Evolutionary conservation across 2,888 invertebrate species (phyloP), one percentile per base, ranked within the genome.

Genomic region (Euproctis similis): DNA sequence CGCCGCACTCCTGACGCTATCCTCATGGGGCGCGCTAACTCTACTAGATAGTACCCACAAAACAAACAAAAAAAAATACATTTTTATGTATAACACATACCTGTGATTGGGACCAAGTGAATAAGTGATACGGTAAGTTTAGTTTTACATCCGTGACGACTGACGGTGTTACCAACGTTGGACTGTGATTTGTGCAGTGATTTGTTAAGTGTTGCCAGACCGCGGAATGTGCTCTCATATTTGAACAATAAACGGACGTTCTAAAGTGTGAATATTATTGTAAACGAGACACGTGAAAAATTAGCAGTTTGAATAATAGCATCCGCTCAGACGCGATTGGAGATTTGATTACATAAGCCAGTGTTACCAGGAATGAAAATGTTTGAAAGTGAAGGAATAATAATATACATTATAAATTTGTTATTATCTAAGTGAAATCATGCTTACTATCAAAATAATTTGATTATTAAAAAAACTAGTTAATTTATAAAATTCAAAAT

Each of bases 1-100:
- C 80, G 75, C 62, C 67, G 59, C 80, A 77, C 64, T 68, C 67
- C 61, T 62, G 59, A 66, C 68, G 66, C 80, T 65, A 56, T 76
- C 77, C 84, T 71, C 78, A 84, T 84, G 84, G 84, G 76, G 81
- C 80, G 81, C 82, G 74, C 81, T 65, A 75, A 77, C 64, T 69
- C 70, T 64, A 59, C 63, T 63, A 76, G 76, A 80, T 80, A 81
- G 70, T 71, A 65, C 63, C 60, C 58, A 69, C 54, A 58, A 56
- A 57, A 61, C 51, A 53, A 67, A 68, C 61, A 57, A 61, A 50
- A 53, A 67, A 67, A 61, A 63, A 68, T 65, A 64, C 57, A 62
- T 63, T 62, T 61, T 50, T 60, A 70, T 71, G 66, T 66, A 67
- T 67, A 51, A 40, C 40, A 58, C 44, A 58, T 58, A 70, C 64